Base-by-base conservation (phyloP, 2,888 invertebrate species). In the Acheta domesticus region DNA sequence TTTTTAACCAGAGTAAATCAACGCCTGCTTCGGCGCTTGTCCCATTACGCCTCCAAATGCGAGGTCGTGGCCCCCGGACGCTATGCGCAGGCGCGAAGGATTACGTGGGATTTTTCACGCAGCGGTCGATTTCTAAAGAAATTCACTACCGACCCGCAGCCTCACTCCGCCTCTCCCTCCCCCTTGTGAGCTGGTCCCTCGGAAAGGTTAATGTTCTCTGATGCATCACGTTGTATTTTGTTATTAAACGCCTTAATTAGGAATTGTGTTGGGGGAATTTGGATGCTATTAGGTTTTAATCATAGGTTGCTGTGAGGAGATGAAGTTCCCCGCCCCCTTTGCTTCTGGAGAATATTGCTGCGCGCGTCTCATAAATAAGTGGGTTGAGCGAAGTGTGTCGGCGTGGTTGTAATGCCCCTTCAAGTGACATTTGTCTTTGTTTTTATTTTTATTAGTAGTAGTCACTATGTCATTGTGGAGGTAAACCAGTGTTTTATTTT, bases 141-240 rank as follows among this genome's bases (percentile, higher is more conserved):
- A 62, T 19, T 8, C 62, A 14, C 62, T 62, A 62, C 62, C 62
- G 62, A 62, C 14, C 16, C 62, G n/a, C 62, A 62, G 62, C 62
- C 14, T 12, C 19, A 19, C 14, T 62, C 19, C 2, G 12, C 62
- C 62, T 4, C 3, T 1, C 19, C 62, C 14, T 19, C n/a, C 62
- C 62, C 12, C 12, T 62, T 62, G n/a, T 11, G 62, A 14, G 62
- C 16, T 19, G 62, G 62, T n/a, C n/a, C 14, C n/a, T 19, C 14
- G 16, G 62, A 62, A 8, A n/a, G 62, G 62, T 62, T 62, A 62
- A 62, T 12, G 62, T n/a, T 62, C n/a, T 11, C 62, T 62, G 62
- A 62, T 62, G n/a, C 62, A 62, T 62, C 62, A 62, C 62, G 62
- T 62, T n/a, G 62, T 62, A 62, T 62, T 62, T 62, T 62, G n/a